Evolutionary conservation across 2,888 invertebrate genomes (phyloP), one percentile per base, ranked within the genome.

Genomic region (Cheilosia soror): DNA sequence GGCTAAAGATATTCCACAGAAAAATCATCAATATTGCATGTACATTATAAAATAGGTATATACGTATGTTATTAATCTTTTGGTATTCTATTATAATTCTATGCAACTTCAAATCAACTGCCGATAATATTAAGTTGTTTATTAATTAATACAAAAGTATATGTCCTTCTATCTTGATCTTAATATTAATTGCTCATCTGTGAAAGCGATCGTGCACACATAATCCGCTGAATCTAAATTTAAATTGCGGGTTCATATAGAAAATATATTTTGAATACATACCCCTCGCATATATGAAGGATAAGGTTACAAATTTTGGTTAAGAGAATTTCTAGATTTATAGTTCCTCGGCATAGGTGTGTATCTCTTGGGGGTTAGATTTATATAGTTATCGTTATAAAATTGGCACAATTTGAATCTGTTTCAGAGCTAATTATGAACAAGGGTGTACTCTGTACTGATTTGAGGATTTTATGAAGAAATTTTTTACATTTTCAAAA

Each of bases 241-340:
- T 76, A 76, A 68, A 68, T 51, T 51, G n/a, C n/a, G 33, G 29
- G 44, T 20, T 51, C 31, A 51, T 20, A 31, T 37, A 62, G 57
- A 44, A 44, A 47, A 57, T 33, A 69, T 25, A 69, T 47, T 13
- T 69, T n/a, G 33, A n/a, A 49, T 29, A 58, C 15, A 58, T 58
- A 71, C 13, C 29, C 31, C 42, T 53, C 31, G 15, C 51, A 63
- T 47, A 27, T 65, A 57, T 57, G 40, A 79, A 60, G 58, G 72
- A 79, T 79, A 66, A 72, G 57, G 65, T 79, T 79, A 79, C 79
- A 72, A 37, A 13, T 42, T 58, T 58, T 60, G 15, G 15, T 33
- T 37, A 68, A 37, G n/a, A 33, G 25, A 60, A 51, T 68, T 68
- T 60, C 15, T 27, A 51, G 31, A 47, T 47, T 44, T 47, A n/a